Percentiles rank a stretch among this genome's conserved stretches.
These are phyloP conservation scores for Zootoca vivipara DNA, from an alignment of 2,113 vertebrate genomes.

Conservation along the genomic window DNA sequence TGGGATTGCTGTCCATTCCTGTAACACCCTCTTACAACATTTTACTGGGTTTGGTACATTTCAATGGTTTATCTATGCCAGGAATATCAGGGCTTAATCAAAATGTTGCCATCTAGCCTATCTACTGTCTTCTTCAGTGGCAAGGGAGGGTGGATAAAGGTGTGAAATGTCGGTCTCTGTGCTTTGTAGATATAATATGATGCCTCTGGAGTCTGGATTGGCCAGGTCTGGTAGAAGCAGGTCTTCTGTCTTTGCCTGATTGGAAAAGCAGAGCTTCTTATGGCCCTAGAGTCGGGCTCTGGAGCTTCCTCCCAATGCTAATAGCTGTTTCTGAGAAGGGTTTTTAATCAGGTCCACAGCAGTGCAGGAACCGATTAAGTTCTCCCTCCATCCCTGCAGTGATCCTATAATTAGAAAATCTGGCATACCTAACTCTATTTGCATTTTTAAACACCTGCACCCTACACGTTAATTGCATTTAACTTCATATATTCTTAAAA, in stretches of 20 bases:
- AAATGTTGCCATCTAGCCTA: no score
- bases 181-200: neutral
- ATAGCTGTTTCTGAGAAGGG: neutral
- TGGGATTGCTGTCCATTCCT: constrained; percentile 44
- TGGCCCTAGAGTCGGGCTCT: neutral
- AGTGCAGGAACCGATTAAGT: neutral
- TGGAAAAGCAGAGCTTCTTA: neutral
- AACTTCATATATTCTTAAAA: neutral
- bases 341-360: neutral
- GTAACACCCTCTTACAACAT: constrained; percentile 59
- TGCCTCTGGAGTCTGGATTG: neutral
- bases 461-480: neutral
- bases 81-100: neutral
- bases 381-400: neutral
- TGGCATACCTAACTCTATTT: neutral
- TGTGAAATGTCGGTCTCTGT: neutral
- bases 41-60: constrained; percentile 19
- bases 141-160: neutral
- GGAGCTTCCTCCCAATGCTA: neutral
- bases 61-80: neutral
- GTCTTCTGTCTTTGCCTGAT: neutral
- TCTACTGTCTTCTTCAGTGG: neutral
- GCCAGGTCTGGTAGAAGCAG: neutral
- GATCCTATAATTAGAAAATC: neutral
- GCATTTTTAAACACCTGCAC: neutral